Evolutionary conservation across 2,888 invertebrate species (phyloP), one percentile per base, ranked within the genome.

Genomic region (Mycalesis mineus): DNA sequence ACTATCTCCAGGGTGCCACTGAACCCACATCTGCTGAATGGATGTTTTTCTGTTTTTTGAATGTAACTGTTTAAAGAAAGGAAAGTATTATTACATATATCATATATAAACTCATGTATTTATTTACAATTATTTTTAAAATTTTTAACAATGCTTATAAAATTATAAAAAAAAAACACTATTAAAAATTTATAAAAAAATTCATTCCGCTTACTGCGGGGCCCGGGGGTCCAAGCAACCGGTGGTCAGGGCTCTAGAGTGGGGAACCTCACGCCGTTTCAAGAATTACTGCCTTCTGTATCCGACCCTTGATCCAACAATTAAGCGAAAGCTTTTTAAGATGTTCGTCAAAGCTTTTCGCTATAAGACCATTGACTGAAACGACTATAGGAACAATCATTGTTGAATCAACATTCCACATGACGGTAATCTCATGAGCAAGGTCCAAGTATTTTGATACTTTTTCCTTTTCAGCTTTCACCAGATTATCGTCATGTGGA

Each of bases 11-110:
- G 14, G 29, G 14, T 14, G 14, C 47, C 36, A 9, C 17, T 22
- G 33, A 62, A 63, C 11, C 61, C 62, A 55, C 61, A 65, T 54
- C 61, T 64, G 13, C 17, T 50, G 42, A 48, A 64, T n/a, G 57
- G 56, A 58, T 64, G 63, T 14, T 22, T 40, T 15, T 54, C 54
- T 13, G 6, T 11, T 15, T 33, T 11, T 44, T 40, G 15, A 7
- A 65, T 60, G 14, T 14, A 29, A 8, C 65, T 65, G 52, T 1
- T 41, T 1, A 31, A 31, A 8, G 3, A 14, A 31, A 31, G 13
- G 14, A 39, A 1, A 36, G 11, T 9, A 33, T 7, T 5, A 9
- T 37, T 11, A 37, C 11, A 36, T 36, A 37, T 5, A n/a, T 37
- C 7, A 37, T n/a, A 33, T 33, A 33, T 33, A 33, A 6, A 1